These are phyloP conservation scores for Callithrix jacchus DNA, from an alignment of 2,113 vertebrate genomes.

Conservation along the genomic window DNA sequence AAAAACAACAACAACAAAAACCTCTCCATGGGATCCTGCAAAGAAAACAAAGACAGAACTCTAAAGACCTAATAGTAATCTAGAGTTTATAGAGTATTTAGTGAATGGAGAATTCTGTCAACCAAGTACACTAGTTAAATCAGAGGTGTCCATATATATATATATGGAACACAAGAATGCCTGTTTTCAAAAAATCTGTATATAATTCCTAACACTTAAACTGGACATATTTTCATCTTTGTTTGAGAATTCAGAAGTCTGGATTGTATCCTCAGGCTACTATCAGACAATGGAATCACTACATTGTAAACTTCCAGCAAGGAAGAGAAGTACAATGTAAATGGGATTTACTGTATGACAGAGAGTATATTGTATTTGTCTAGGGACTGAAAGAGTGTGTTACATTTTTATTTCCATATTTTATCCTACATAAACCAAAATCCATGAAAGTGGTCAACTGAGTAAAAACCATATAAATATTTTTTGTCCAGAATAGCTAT, in stretches of 20 bases:
- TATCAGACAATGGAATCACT: background rate
- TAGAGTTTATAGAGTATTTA: background rate
- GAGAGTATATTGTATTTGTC: background rate
- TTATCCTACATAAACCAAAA: background rate
- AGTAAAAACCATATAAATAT: background rate
- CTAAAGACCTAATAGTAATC: background rate
- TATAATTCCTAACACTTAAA: background rate
- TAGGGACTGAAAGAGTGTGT: background rate
- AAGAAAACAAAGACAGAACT: background rate
- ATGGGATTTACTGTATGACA: background rate
- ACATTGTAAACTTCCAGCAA: background rate
- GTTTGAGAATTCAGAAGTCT: background rate
- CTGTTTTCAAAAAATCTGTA: background rate
- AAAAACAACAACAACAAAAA: too few relatives aligned
- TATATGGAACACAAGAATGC: background rate
- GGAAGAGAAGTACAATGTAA: background rate
- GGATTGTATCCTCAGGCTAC: background rate
- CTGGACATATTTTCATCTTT: background rate
- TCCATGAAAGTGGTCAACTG: background rate
- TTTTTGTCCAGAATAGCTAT: background rate
- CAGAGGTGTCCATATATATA: background rate
- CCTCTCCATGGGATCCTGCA: background rate
- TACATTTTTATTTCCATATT: background rate
- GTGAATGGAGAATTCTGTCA: background rate
- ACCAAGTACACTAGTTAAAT: background rate